Evolutionary conservation across 2,113 vertebrate species (phyloP).

Genomic region (Regulus satrapa): DNA sequence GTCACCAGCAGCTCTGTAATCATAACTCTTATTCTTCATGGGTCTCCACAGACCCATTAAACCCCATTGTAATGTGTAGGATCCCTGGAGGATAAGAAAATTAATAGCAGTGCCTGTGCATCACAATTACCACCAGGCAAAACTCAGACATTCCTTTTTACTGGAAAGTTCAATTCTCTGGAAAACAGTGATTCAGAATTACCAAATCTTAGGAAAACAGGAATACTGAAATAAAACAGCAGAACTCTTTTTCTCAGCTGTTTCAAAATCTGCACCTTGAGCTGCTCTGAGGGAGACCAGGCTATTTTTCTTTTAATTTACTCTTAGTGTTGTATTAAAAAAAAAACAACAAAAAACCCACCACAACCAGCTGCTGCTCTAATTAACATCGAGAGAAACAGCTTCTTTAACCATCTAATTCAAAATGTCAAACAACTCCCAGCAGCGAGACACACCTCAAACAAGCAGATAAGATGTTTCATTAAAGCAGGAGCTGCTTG

Average conservation of each 20-base stretch:
- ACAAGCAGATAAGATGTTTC: slow-evolving; percentile 17
- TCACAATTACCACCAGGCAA: background rate
- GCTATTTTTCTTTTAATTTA: background rate
- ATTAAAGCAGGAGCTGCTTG: background rate
- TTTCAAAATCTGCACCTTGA: background rate
- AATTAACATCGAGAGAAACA: background rate
- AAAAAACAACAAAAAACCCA: no score
- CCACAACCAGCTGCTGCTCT: background rate
- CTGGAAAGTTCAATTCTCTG: background rate
- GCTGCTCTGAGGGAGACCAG: background rate
- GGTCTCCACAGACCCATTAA: background rate
- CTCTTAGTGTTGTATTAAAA: background rate
- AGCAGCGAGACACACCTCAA: slow-evolving; percentile 22
- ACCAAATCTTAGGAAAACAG: background rate
- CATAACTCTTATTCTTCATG: background rate
- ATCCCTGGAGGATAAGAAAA: background rate
- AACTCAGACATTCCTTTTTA: background rate
- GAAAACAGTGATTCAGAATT: background rate
- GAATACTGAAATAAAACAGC: background rate
- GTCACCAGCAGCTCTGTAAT: background rate
- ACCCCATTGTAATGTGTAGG: background rate
- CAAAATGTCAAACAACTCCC: slow-evolving; percentile 8
- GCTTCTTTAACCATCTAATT: background rate
- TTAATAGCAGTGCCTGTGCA: background rate
- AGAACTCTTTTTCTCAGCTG: background rate